A percentile compares a stretch with the other conserved stretches of the same genome.
Conservation (phyloP, 1,140 invertebrate genomes). For the Procambarus virginalis region DNA sequence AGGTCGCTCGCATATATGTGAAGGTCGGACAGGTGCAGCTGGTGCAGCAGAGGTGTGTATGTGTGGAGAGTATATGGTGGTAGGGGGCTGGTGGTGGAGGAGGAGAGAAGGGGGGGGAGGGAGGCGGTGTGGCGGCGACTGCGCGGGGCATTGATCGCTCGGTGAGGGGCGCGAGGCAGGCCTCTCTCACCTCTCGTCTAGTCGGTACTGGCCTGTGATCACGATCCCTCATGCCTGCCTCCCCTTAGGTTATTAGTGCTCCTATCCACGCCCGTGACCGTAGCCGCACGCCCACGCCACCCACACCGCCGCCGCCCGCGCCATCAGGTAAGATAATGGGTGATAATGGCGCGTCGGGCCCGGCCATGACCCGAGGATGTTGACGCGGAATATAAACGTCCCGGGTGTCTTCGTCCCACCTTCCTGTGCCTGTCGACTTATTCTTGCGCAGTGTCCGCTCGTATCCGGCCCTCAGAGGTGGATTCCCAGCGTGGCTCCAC, state of each 20-base stretch:
- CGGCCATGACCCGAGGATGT: conserved; percentile 7
- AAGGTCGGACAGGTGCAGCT: neutral
- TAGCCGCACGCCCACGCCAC: conserved; percentile 42
- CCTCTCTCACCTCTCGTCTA: conserved; percentile 1
- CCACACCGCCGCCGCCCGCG: conserved; percentile 40
- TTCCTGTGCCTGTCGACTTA: conserved; percentile 35
- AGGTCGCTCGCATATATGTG: neutral
- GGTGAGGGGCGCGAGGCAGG: neutral
- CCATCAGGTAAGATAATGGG: conserved; percentile 46
- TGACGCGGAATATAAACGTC: neutral
- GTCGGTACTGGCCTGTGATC: conserved; percentile 25
- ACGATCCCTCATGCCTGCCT: conserved; percentile 35
- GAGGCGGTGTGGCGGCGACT: conserved; percentile 9
- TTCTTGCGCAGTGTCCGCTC: conserved; percentile 46
- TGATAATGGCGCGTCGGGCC: neutral
- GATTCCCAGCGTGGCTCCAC: conserved; percentile 27
- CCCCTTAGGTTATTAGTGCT: conserved; percentile 29
- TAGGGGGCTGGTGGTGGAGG: neutral
- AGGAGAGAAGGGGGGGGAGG: neutral
- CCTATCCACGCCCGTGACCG: conserved; percentile 39
- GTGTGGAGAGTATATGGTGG: conserved; percentile 5
- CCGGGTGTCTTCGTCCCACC: conserved; percentile 38
- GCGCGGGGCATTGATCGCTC: conserved; percentile 52
- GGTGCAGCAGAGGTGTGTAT: neutral
- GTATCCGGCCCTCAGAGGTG: conserved; percentile 34